Percentiles rank a stretch among this genome's conserved stretches.
These are phyloP conservation scores for Ernsta delagoae DNA, from an alignment of 2,888 invertebrate genomes.

Conservation along the genomic window DNA sequence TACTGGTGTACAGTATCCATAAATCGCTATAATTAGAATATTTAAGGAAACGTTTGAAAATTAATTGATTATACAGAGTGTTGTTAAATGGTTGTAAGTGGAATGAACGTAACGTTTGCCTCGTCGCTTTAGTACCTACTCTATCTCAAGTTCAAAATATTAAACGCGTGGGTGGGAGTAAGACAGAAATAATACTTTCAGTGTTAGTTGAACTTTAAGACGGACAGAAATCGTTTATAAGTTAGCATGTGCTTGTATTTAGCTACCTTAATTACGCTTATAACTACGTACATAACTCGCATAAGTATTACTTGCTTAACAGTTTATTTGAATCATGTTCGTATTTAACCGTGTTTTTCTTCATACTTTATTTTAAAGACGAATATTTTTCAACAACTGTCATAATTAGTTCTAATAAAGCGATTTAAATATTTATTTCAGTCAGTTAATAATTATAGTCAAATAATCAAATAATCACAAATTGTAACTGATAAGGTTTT, in stretches of 20 bases:
- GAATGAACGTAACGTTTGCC: conserved; percentile 11
- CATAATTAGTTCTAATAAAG: no score
- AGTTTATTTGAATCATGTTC: no score
- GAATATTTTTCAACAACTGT: no score
- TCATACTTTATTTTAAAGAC: no score
- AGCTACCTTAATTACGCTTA: neutral
- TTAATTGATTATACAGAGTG: neutral
- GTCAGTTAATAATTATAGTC: no score
- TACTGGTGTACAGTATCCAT: neutral
- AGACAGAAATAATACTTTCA: conserved; percentile 36
- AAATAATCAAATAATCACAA: neutral
- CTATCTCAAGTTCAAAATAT: conserved; percentile 39
- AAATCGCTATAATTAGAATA: neutral
- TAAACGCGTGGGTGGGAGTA: conserved; percentile 39
- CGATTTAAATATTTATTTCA: no score
- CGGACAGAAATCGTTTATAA: neutral
- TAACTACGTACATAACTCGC: neutral
- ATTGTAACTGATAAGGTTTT: neutral
- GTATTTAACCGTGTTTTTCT: no score
- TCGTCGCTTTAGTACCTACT: conserved; percentile 31
- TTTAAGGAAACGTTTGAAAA: neutral
- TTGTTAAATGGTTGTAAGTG: conserved; percentile 9
- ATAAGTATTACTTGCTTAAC: neutral
- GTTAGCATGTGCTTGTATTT: neutral
- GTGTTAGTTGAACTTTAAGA: conserved; percentile 23